Conservation (phyloP, 2,797 vertebrate species). For the Alca torda region DNA sequence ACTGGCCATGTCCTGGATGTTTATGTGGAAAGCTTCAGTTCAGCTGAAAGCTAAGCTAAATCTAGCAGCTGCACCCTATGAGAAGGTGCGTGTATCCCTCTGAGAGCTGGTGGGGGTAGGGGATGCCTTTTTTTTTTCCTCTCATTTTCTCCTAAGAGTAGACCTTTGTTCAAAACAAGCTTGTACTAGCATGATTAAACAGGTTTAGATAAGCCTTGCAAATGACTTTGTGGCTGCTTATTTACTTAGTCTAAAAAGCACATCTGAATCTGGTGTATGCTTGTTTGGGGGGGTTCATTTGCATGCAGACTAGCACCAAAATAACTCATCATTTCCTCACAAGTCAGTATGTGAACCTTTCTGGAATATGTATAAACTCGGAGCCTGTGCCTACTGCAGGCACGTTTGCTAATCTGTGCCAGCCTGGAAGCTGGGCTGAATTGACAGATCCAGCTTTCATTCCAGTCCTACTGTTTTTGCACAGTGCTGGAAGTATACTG, state of each 20-base stretch:
- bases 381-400: neutral
- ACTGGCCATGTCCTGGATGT: slow-evolving; percentile 25
- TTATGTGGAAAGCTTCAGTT: slow-evolving; percentile 42
- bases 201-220: slow-evolving; percentile 32
- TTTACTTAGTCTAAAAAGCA: slow-evolving; percentile 10
- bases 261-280: neutral
- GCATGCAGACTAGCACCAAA: slow-evolving; percentile 16
- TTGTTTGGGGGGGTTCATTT: slow-evolving; percentile 10
- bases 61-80: neutral
- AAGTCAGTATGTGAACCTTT: neutral
- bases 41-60: neutral
- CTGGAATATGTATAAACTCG: slow-evolving; percentile 5
- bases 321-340: slow-evolving; percentile 19
- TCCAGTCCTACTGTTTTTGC: neutral
- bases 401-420: neutral
- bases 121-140: neutral
- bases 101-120: neutral
- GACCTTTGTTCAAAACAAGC: slow-evolving; percentile 14
- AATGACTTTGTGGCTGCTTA: neutral
- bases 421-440: neutral
- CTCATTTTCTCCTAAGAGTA: neutral
- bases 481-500: neutral
- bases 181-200: neutral
- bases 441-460: neutral
- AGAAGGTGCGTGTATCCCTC: neutral